Percentiles rank a stretch among this genome's conserved stretches.
Evolutionary conservation across 2,113 vertebrate genomes (phyloP).

Genomic region (Delphinus delphis): DNA sequence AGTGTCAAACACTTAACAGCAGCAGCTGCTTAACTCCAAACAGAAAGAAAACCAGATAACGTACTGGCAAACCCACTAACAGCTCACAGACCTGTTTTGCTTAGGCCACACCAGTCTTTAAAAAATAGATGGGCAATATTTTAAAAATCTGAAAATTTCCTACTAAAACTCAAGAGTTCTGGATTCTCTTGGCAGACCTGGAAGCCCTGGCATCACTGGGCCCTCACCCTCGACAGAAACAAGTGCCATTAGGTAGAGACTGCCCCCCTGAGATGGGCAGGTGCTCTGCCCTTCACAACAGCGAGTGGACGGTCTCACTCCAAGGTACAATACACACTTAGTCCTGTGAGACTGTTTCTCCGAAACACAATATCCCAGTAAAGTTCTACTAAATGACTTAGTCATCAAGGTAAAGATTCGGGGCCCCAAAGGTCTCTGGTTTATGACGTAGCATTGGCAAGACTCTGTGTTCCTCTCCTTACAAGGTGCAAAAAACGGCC

Average conservation of each 20-base stretch:
- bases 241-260: background rate
- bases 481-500: background rate
- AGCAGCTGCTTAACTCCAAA: background rate
- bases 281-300: background rate
- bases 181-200: background rate
- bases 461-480: background rate
- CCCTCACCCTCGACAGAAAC: background rate
- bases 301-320: rapidly evolving
- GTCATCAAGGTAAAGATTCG: background rate
- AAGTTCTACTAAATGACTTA: background rate
- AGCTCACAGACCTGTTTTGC: background rate
- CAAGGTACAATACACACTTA: rapidly evolving
- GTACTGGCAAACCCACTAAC: background rate
- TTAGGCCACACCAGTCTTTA: background rate
- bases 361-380: background rate
- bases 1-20: background rate
- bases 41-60: background rate
- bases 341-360: background rate
- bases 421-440: background rate
- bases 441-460: background rate
- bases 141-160: background rate
- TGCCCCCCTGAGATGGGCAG: background rate
- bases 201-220: background rate
- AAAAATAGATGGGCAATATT: background rate
- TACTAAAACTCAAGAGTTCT: background rate